Base-by-base conservation (phyloP, 2,797 vertebrate genomes). In the Argya squamiceps region DNA sequence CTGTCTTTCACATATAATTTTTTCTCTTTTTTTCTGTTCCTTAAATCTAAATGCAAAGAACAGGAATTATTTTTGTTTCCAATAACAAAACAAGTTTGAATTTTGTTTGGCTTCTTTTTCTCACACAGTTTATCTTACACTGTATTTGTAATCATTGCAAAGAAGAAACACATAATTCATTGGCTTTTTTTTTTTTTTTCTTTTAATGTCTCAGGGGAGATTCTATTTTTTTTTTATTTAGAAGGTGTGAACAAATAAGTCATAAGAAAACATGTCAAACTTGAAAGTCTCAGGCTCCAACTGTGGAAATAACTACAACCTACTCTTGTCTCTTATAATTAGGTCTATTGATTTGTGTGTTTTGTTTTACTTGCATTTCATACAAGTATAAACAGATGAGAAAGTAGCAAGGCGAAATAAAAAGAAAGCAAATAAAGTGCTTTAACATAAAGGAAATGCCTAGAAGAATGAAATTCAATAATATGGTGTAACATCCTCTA, bases 181-280 rank as follows among this genome's bases (percentile, higher is more conserved):
- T 87, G 34, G 36, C 4, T 41, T 62, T 13, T 30, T 32, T 43
- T 26, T 30, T 21, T 37, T 36, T n/a, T 30, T 26, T 5, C 46
- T 30, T 87, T 82, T 17, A 58, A 53, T 30, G 6, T 84, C 91
- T 93, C 58, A 15, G 41, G 24, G 37, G 69, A 89, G 58, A 84
- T 34, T 52, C 58, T 55, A 43, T 20, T 47, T 73, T 87, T 70
- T 87, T 87, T 75, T 91, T 17, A 84, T 75, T 91, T 17, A 84
- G 69, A 92, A 82, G 29, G 75, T 71, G 13, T 79, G 74, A 88
- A 89, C 77, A 94, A 97, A 91, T 91, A 95, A 95, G 69, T 90
- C 4, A 3, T 87, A 70, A 84, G 59, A 87, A 93, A 96, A 96
- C 24, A 85, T 32, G 65, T 80, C 60, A 93, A 88, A 91, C 68